Evolutionary conservation across 2,888 invertebrate species (phyloP), one percentile per base, ranked within the genome.

Genomic region (Hyposoter didymator): DNA sequence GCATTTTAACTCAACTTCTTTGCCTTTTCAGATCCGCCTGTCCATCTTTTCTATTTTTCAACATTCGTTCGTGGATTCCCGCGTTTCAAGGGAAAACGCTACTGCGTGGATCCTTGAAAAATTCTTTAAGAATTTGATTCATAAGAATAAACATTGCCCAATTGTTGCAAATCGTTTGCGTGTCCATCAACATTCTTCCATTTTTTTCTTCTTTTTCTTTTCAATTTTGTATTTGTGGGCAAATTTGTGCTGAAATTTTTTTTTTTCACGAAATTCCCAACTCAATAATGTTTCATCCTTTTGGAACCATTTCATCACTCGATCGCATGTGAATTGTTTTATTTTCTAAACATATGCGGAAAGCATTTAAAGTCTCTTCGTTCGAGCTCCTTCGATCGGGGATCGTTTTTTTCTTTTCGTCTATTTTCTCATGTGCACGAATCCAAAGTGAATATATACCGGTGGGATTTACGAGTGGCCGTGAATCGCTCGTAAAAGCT

Each of bases 401-500:
- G 14, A 59, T 19, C 59, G 35, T 69, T 35, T 14, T 14, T 67
- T 43, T 52, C 10, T 39, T 78, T 39, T 43, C 22, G 66, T 43
- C 49, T 32, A 6, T 52, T 55, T 43, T 45, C 35, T 32, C 52
- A 22, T 49, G 45, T 43, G 59, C 19, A 59, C 45, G 59, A 43
- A 67, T 28, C 4, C 43, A 39, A 59, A 59, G 55, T 59, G 55
- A 47, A 35, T 52, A 52, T 49, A 49, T 49, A 62, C 62, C 52
- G 64, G 78, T 74, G 45, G 80, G 83, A 83, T 83, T 85, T 85
- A 80, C 85, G 83, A 85, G 82, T 75, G 55, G 66, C 67, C 78
- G 74, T 81, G 86, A 88, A 88, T 84, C 84, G 85, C 83, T 88
- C 89, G 89, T 91, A 91, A 91, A 92, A 89, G 49, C 47, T 90